phyloP scores from a whole-genome alignment of 2,797 vertebrate genomes.

The Sebastes oblongus region DNA sequence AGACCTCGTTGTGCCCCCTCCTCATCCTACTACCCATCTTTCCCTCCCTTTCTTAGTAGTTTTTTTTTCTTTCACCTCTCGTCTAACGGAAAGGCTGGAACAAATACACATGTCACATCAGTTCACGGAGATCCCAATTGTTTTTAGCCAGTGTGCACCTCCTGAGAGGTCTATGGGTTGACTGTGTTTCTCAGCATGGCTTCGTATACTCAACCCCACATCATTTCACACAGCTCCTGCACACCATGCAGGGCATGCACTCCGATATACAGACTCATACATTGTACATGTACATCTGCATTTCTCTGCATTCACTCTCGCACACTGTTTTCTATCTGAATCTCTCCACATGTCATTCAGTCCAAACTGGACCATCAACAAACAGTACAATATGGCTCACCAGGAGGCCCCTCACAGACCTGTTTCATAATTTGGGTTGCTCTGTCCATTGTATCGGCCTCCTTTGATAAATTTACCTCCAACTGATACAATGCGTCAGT shows the following conservation, averaged over 20 bases:
- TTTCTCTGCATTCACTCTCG: conserved; percentile 4
- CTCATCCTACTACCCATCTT: not conserved
- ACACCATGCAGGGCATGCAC: conserved; percentile 12
- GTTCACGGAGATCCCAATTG: conserved; percentile 77
- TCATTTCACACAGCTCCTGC: conserved; percentile 25
- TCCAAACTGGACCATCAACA: conserved; percentile 69
- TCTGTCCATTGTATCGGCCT: conserved; percentile 75
- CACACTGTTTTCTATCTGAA: conserved; percentile 38
- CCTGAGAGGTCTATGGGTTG: conserved; percentile 42
- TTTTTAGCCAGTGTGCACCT: conserved; percentile 69
- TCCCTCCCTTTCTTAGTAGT: conserved; percentile 9
- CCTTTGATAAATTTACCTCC: conserved; percentile 81
- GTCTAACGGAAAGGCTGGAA: conserved; percentile 62
- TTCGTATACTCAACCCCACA: conserved; percentile 25
- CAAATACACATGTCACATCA: conserved; percentile 77
- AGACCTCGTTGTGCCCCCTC: not conserved
- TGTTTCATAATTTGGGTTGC: conserved; percentile 74
- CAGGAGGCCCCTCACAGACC: conserved; percentile 73
- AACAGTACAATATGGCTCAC: conserved; percentile 77
- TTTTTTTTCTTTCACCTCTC: conserved; percentile 39
- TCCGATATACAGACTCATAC: not conserved
- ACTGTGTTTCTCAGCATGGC: conserved; percentile 51
- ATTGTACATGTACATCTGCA: conserved; percentile 26
- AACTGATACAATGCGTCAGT: conserved; percentile 81
- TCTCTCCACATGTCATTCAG: conserved; percentile 56